Evolutionary conservation across 2,888 invertebrate species (phyloP).

Genomic region (Harpalus rubripes): DNA sequence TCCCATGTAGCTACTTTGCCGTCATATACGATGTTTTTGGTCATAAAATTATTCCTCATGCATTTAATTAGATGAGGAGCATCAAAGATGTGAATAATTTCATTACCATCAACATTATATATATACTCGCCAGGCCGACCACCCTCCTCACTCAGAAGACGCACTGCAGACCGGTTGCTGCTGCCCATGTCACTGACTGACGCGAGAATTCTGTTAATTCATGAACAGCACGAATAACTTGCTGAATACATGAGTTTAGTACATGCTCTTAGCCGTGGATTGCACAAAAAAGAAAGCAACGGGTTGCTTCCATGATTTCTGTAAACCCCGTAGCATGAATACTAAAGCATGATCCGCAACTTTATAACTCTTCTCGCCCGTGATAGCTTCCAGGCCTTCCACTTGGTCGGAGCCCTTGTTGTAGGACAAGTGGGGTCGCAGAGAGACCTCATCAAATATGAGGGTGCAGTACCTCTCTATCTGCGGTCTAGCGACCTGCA

Average conservation of each 20-base stretch:
- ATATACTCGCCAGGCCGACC: no score
- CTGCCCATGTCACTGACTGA: conserved; percentile 36
- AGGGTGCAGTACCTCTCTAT: conserved; percentile 5
- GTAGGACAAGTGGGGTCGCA: neutral
- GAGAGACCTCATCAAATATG: conserved; percentile 26
- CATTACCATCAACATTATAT: conserved; percentile 21
- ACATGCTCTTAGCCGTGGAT: conserved; percentile 16
- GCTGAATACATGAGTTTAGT: conserved; percentile 26
- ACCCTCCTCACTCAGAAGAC: conserved; percentile 5
- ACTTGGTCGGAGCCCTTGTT: neutral
- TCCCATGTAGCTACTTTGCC: conserved; percentile 1
- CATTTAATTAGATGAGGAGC: no score
- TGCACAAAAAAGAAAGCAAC: conserved; percentile 40
- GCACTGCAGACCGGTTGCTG: conserved; percentile 37
- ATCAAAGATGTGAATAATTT: neutral
- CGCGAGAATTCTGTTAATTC: conserved; percentile 34
- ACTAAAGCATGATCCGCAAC: conserved; percentile 54
- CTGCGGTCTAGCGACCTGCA: neutral
- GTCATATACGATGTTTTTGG: conserved; percentile 23
- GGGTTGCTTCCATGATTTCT: conserved; percentile 51
- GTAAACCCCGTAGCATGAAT: conserved; percentile 42
- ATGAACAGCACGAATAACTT: conserved; percentile 37
- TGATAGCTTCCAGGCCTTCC: conserved; percentile 7
- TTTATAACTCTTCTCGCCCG: neutral
- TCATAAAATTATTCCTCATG: no score